These are phyloP conservation scores for Silurus aristotelis DNA, from an alignment of 2,797 vertebrate genomes.

Conservation along the genomic window DNA sequence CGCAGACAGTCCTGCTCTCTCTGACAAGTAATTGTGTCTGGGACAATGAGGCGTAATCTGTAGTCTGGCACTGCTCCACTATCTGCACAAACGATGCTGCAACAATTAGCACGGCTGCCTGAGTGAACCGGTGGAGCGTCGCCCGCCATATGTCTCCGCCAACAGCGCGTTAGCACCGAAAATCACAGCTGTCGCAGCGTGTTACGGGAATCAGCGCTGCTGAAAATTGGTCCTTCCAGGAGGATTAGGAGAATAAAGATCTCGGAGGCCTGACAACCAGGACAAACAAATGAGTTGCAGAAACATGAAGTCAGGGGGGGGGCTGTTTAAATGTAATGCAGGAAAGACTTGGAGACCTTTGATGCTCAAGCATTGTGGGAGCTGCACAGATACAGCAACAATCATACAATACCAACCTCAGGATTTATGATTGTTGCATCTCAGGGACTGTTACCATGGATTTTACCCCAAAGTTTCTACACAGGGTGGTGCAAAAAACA, in stretches of 20 bases:
- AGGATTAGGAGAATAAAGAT: conserved; percentile 33
- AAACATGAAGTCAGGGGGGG: background rate
- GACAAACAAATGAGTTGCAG: background rate
- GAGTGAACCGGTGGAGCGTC: conserved; percentile 48
- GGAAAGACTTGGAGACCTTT: no score
- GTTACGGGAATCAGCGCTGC: conserved; percentile 43
- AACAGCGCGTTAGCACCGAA: conserved; percentile 43
- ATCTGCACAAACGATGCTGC: conserved; percentile 48
- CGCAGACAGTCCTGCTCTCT: conserved; percentile 20
- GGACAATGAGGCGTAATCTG: conserved; percentile 52
- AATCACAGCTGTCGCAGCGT: conserved; percentile 38
- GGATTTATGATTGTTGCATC: no score
- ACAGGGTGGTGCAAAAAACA: background rate
- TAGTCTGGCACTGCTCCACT: conserved; percentile 40
- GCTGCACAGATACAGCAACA: no score
- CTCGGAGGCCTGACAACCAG: conserved; percentile 20
- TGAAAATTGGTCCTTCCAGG: conserved; percentile 26
- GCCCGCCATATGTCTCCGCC: conserved; percentile 48
- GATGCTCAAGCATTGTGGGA: no score
- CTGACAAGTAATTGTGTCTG: conserved; percentile 54
- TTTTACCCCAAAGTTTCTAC: background rate
- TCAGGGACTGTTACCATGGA: background rate
- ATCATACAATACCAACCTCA: no score
- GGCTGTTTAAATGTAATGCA: background rate
- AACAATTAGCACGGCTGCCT: conserved; percentile 54